phyloP scores from a whole-genome alignment of 2,797 vertebrate species.

The Trichosurus vulpecula region DNA sequence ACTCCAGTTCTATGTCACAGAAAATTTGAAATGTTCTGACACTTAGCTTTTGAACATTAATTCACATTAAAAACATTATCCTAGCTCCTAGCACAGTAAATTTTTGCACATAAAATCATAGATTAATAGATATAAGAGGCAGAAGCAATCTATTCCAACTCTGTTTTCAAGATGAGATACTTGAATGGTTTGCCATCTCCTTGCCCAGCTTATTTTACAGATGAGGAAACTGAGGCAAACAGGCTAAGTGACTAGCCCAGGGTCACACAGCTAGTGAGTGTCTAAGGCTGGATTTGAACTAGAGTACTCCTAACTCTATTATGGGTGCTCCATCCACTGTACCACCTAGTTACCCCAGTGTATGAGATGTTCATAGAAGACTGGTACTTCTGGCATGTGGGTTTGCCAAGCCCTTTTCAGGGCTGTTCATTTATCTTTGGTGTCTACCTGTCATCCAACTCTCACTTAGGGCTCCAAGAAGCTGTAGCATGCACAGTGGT shows the following conservation, averaged over 20 bases:
- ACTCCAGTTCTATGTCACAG: not conserved
- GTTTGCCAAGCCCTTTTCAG: not conserved
- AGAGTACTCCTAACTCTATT: not conserved
- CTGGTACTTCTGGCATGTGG: not conserved
- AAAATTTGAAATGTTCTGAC: constrained; percentile 22
- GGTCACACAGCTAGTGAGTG: not conserved
- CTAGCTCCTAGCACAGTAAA: not conserved
- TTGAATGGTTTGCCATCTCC: not conserved
- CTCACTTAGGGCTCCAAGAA: not conserved
- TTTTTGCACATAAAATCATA: not conserved
- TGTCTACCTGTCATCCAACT: too few species aligned
- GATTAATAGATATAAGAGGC: not conserved
- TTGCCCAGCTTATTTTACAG: not conserved
- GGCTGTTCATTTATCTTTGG: not conserved
- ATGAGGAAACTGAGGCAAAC: not conserved
- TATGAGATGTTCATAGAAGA: not conserved
- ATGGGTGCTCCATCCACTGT: not conserved
- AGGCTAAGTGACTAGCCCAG: not conserved
- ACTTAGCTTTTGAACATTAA: not conserved
- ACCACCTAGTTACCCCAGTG: not conserved
- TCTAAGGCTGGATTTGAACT: not conserved
- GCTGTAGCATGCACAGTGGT: not conserved
- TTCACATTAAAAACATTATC: not conserved
- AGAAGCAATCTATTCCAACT: not conserved
- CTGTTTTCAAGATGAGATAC: not conserved